These are phyloP conservation scores for Muntiacus muntjak DNA, from an alignment of 2,113 vertebrate genomes.

Conservation along the genomic window DNA sequence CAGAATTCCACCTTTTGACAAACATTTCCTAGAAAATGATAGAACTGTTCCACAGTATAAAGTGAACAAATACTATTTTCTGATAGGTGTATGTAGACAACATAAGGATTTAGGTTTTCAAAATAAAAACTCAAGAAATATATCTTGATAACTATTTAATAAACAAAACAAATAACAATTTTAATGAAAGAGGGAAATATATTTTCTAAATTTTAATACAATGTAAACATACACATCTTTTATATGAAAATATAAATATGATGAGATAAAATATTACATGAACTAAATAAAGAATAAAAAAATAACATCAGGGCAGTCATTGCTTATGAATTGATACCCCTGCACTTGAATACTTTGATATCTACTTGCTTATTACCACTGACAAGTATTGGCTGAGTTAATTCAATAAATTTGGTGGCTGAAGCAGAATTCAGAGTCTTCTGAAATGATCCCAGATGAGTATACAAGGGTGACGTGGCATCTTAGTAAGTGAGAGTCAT, in stretches of 20 bases:
- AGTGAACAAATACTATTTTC: background rate
- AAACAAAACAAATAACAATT: background rate
- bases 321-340: rapidly evolving
- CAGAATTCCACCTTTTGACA: too few relatives aligned
- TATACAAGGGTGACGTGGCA: background rate
- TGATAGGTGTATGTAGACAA: background rate
- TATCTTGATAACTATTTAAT: background rate
- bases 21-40: rapidly evolving
- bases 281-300: background rate
- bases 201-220: background rate
- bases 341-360: background rate
- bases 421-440: background rate
- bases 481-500: background rate
- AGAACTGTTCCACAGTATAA: background rate
- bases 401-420: background rate
- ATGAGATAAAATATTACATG: background rate
- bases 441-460: background rate
- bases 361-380: background rate
- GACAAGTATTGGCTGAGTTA: background rate
- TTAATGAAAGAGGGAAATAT: background rate
- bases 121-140: background rate
- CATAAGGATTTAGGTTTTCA: background rate
- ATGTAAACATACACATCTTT: background rate
- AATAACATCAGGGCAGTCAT: background rate
- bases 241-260: background rate